A percentile compares a stretch with the other conserved stretches of the same genome.
Conservation (phyloP, 2,113 vertebrate species). For the Falco punctatus region DNA sequence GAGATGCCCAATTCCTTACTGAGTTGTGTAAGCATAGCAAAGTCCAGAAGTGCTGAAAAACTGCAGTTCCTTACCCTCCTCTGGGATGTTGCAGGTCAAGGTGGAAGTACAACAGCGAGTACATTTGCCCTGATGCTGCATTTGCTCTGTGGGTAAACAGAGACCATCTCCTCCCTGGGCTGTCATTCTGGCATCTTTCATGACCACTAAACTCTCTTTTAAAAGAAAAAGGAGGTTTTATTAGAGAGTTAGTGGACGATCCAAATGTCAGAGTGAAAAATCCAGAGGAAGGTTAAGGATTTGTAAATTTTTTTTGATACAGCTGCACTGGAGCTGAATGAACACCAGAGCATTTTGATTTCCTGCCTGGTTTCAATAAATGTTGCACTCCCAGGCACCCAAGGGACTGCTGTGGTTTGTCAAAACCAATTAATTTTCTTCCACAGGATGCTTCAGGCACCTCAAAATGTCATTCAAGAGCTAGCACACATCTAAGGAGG, state of each 20-base stretch:
- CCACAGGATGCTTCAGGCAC: conserved; percentile 72
- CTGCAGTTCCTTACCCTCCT: not conserved
- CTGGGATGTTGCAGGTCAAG: not conserved
- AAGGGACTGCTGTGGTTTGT: conserved; percentile 74
- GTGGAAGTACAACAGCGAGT: not conserved
- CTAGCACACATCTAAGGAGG: conserved; percentile 27
- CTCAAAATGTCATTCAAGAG: conserved; percentile 41
- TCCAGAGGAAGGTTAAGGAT: conserved; percentile 1
- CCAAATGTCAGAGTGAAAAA: conserved; percentile 8
- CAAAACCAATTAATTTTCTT: conserved; percentile 81
- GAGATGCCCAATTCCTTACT: not conserved
- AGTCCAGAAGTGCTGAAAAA: not conserved
- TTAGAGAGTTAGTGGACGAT: not conserved
- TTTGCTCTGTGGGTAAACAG: conserved; percentile 15
- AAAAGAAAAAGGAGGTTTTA: conserved; percentile 1
- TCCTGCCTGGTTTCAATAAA: conserved; percentile 67
- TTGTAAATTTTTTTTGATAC: not conserved
- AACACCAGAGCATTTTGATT: conserved; percentile 44
- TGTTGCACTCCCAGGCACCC: conserved; percentile 61
- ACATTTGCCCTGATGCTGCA: not conserved
- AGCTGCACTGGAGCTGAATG: conserved; percentile 41
- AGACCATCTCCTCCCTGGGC: conserved; percentile 16
- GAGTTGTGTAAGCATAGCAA: not conserved
- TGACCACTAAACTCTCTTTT: not conserved
- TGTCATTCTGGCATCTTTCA: conserved; percentile 12